Base-by-base conservation (phyloP, 2,797 vertebrate genomes). In the Gymnocypris eckloni region DNA sequence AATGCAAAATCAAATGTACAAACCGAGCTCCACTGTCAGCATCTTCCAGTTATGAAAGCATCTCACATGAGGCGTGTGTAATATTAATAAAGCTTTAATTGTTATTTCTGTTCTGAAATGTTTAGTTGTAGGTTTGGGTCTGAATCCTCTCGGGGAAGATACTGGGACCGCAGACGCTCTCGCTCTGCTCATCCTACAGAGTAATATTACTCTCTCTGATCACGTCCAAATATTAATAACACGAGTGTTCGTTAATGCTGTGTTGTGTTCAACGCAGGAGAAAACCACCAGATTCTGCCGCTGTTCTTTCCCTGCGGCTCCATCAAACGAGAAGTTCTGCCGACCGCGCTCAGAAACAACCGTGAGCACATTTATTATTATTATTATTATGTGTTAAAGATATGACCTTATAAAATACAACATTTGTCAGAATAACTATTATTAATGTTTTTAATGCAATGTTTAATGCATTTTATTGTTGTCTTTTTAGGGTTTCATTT, bases 281-380 rank as follows among this genome's bases (percentile, higher is more conserved):
- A 96, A 89, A 90, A 93, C 50, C 90, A 93, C 0, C 79, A 86
- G 90, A 95, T 92, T 84, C 94, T 92, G 81, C 94, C 96, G 13
- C 95, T 99, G 52, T 96, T 99, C 3, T 99, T 98, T 92, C 98
- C 97, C 87, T 99, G 97, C 56, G 98, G 98, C 79, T 94, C 96
- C 77, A 94, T 99, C 91, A 98, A 97, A 90, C 96, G 97, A 88
- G 98, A 99, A 91, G 95, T 94, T 0, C 95, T 99, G 92, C 97
- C 97, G 1, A 94, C 92, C 41, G 94, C 90, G 70, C 95, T 99
- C 33, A 93, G 92, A 88, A 93, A 95, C 86, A 95, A 94, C 90
- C 96, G 98, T 98, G 88, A 92, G 93, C 59, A 8, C 3, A 18
- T 43, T 25, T 11, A 33, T 33, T 33, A 33, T 33, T 2, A 33